Evolutionary conservation across 2,797 vertebrate genomes (phyloP), one percentile per base, ranked within the genome.

Genomic region (Helostoma temminkii): DNA sequence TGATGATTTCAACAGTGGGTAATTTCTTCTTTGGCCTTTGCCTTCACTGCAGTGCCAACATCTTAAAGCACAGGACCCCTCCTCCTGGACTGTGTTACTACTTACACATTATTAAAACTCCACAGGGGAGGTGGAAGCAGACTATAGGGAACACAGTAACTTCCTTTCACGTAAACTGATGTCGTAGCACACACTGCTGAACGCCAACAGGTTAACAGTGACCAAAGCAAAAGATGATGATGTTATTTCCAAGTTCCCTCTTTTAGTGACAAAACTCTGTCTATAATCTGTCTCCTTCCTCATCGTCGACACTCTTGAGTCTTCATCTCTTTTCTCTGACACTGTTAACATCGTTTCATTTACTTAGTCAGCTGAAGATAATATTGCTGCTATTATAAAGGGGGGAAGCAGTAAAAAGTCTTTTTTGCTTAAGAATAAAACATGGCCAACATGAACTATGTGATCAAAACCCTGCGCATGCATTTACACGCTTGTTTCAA

Each of bases 221-320:
- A 62, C 26, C 34, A 72, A 80, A 80, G 78, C 53, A 90, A 84
- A 89, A 87, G 71, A n/a, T n/a, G n/a, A n/a, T 74, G 72, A 68
- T 74, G 64, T 67, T 60, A 72, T 71, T 81, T 78, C 24, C 18
- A 61, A 15, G 10, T 61, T 88, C 89, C 88, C 84, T 80, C 76
- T 85, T 87, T 82, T 14, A 24, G n/a, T 6, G 16, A 7, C 3
- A 15, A 62, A 21, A 57, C 21, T 68, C 42, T 64, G n/a, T 24
- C 64, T 45, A 34, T n/a, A 28, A 18, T 64, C 21, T 10, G 21
- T 24, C 26, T 66, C 36, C 25, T 68, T 71, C 65, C 34, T 71
- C 39, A 50, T 22, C 37, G 22, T 66, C 25, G 3, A 26, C 48
- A 61, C 3, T 39, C 41, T 37, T 46, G 16, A 15, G 32, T 25